A percentile compares a stretch with the other conserved stretches of the same genome.
phyloP scores from a whole-genome alignment of 2,888 invertebrate species.

The Meta bourneti region DNA sequence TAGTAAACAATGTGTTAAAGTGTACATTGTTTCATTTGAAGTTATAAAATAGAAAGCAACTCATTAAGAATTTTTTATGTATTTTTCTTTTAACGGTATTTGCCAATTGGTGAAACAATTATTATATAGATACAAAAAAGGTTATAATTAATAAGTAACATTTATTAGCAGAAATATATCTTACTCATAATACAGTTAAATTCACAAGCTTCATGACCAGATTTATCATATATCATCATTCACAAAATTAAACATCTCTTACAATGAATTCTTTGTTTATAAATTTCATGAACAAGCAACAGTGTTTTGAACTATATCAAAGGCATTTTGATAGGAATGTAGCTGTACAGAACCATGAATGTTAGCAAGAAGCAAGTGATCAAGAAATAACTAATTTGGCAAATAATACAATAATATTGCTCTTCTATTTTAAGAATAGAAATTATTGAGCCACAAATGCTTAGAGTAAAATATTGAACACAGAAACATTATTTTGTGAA shows the following conservation, averaged over 20 bases:
- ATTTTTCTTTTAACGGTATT: no score
- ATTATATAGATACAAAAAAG: no score
- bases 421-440: background rate
- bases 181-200: conserved; percentile 46
- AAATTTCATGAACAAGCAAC: conserved; percentile 14
- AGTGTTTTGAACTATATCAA: conserved; percentile 3
- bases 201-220: conserved; percentile 64
- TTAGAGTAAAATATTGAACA: background rate
- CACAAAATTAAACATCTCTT: conserved; percentile 30
- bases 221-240: conserved; percentile 19
- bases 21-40: no score
- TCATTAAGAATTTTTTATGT: no score
- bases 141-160: conserved; percentile 33
- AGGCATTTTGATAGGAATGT: conserved; percentile 13
- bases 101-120: no score
- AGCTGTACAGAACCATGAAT: background rate
- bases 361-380: background rate
- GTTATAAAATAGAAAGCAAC: no score
- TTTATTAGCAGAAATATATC: conserved; percentile 71
- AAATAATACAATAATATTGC: background rate
- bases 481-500: background rate
- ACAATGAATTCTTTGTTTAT: background rate
- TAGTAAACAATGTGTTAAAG: no score
- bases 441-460: background rate
- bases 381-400: background rate